Percentiles rank a stretch among this genome's conserved stretches.
phyloP scores from a whole-genome alignment of 1,140 invertebrate species.

The Sycophaga agraensis region DNA sequence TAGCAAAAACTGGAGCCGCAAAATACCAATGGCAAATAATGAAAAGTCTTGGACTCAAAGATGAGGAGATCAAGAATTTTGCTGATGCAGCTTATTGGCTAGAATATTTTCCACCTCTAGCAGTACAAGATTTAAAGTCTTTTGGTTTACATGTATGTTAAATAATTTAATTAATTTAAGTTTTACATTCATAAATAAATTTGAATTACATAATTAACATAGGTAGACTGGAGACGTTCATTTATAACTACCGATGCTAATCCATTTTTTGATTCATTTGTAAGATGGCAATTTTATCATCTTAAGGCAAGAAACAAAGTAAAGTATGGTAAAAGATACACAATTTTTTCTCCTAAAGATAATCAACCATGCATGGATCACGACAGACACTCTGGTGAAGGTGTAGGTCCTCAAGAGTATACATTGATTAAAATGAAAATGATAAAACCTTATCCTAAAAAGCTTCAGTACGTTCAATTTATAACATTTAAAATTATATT shows the following conservation, averaged over 20 bases:
- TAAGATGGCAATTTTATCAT: slow-evolving; percentile 93
- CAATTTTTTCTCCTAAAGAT: slow-evolving; percentile 95
- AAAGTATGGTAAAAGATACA: slow-evolving; percentile 96
- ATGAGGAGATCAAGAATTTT: slow-evolving; percentile 93
- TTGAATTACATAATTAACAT: slow-evolving; percentile 31
- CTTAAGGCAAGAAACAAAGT: slow-evolving; percentile 89
- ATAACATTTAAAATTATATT: background rate
- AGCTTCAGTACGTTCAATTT: slow-evolving; percentile 63
- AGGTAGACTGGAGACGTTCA: slow-evolving; percentile 94
- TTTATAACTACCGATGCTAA: slow-evolving; percentile 99
- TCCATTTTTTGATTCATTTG: slow-evolving; percentile 97
- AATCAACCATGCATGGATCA: slow-evolving; percentile 99
- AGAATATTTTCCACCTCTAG: slow-evolving; percentile 92
- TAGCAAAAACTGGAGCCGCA: slow-evolving; percentile 83
- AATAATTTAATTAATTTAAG: slow-evolving; percentile 1
- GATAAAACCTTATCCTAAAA: slow-evolving; percentile 71
- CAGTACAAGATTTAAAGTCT: slow-evolving; percentile 80
- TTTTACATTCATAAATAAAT: no score
- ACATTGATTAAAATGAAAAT: slow-evolving; percentile 95
- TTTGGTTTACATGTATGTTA: slow-evolving; percentile 85
- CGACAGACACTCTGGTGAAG: slow-evolving; percentile 93
- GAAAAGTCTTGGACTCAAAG: slow-evolving; percentile 83
- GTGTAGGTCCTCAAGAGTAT: slow-evolving; percentile 97
- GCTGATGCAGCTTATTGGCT: slow-evolving; percentile 91
- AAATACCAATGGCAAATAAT: slow-evolving; percentile 99